phyloP scores from a whole-genome alignment of 2,888 invertebrate species.

The Cheilosia grossa region DNA sequence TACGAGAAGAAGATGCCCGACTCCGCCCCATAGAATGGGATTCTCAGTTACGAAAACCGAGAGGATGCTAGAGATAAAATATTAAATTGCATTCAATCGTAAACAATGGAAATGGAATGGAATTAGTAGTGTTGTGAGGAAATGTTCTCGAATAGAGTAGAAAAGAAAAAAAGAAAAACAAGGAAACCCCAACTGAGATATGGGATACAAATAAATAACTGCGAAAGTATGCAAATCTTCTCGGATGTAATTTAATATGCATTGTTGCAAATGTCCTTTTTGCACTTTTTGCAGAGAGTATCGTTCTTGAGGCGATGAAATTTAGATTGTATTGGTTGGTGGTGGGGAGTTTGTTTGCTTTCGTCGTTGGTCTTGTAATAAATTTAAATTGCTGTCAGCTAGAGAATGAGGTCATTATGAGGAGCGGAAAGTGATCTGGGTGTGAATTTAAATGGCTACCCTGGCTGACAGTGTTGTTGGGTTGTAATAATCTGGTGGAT shows the following conservation, averaged over 20 bases:
- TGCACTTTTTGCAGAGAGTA: not conserved
- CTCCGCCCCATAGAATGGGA: constrained; percentile 5
- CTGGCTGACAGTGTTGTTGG: not conserved
- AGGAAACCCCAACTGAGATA: not conserved
- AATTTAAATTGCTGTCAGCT: constrained; percentile 47
- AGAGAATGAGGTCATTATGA: constrained; percentile 47
- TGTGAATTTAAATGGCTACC: not conserved
- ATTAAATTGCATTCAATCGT: constrained; percentile 69
- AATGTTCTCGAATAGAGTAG: constrained; percentile 4
- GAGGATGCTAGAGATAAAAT: constrained; percentile 47
- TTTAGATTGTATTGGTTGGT: constrained; percentile 15
- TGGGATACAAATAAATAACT: constrained; percentile 51
- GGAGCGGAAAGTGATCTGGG: not conserved
- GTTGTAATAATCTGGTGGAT: not conserved
- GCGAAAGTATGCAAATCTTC: constrained; percentile 60
- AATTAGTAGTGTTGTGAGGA: constrained; percentile 48
- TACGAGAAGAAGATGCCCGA: not conserved
- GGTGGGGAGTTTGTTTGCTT: constrained; percentile 15
- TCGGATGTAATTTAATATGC: constrained; percentile 60
- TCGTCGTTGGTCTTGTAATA: constrained; percentile 3
- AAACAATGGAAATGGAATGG: constrained; percentile 62
- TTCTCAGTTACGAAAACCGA: constrained; percentile 4
- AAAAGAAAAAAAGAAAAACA: not conserved
- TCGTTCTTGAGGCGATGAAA: constrained; percentile 32
- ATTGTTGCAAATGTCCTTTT: constrained; percentile 48